Evolutionary conservation across 1,140 invertebrate species (phyloP), one percentile per base, ranked within the genome.

Genomic region (Psix sp.): DNA sequence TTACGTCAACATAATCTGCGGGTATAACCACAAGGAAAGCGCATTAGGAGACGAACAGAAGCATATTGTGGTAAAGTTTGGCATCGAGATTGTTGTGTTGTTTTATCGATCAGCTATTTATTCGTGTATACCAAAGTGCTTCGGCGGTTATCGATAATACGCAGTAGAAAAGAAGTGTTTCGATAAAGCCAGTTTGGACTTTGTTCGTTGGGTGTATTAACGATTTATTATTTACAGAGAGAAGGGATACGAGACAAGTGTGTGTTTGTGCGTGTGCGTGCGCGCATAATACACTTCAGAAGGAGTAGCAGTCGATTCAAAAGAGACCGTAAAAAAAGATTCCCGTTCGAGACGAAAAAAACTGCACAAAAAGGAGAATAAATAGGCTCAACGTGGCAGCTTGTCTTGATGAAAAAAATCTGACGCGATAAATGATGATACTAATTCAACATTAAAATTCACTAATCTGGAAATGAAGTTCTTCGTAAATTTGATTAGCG

Each of bases 151-250:
- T 57, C 63, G 52, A 57, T 67, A 52, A 51, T 67, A 49, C 63
- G 63, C 38, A 67, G 31, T 13, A 35, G 65, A 68, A 68, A 60
- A 68, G 52, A 67, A 67, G 63, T 59, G 54, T 68, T 48, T 59
- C 46, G 65, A 59, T 59, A 59, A 59, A 68, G 63, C 20, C 54
- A 52, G 54, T 45, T 60, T 52, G 46, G 54, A 68, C 65, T 68
- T 68, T 68, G 65, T 68, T 68, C 63, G 43, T 46, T 60, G 54
- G 46, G 45, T 52, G 65, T 68, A 68, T 68, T 68, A 68, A 68
- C 65, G 65, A 68, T 68, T 68, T 59, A 68, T 68, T 68, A 68
- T 68, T 68, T 59, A 68, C 54, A 17, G 39, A 31, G 52, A 60
- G 65, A 52, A 59, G 54, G 65, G 63, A 51, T 33, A 40, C 31